Base-by-base conservation (phyloP, 2,797 vertebrate genomes). In the Apogon hyalosoma region DNA sequence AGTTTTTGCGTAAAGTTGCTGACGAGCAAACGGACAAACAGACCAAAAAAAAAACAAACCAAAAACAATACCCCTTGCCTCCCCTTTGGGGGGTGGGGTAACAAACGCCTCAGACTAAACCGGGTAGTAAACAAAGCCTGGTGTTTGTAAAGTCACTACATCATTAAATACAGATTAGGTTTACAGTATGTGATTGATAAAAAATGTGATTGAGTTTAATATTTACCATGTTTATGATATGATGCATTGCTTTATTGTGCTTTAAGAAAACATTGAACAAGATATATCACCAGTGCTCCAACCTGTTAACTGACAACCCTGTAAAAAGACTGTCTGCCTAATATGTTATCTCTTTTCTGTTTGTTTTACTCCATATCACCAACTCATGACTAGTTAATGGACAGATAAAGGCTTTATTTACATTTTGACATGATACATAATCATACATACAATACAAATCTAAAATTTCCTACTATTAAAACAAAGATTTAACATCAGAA, bases 341-440 rank as follows among this genome's bases (percentile, higher is more conserved):
- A 18, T 4, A 24, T 24, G 21, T 24, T 24, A 24, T 8, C 42
- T 0, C 50, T 24, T 21, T 13, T 8, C 2, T 10, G 11, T 36
- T 19, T 24, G 2, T 47, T 42, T 40, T 14, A 45, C 28, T 61
- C 7, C 13, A 58, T 55, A 16, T 45, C 19, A 43, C n/a, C 31
- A 2, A 1, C 13, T 38, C 6, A 28, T 2, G 11, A 42, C 11
- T 67, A 6, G n/a, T 18, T 24, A 41, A 24, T 59, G 2, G 38
- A 57, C 16, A 46, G 12, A 19, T 21, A 15, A 16, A 36, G 3
- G 13, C 43, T 85, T 72, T 69, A 82, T 79, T 77, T 71, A 74
- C 52, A 77, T 63, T 62, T 53, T 56, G 4, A 24, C 2, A 63
- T 11, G 46, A 63, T 46, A 2, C 57, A 21, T 8, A 50, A 60